phyloP scores from a whole-genome alignment of 2,888 invertebrate genomes.

The Calameuta idolon region DNA sequence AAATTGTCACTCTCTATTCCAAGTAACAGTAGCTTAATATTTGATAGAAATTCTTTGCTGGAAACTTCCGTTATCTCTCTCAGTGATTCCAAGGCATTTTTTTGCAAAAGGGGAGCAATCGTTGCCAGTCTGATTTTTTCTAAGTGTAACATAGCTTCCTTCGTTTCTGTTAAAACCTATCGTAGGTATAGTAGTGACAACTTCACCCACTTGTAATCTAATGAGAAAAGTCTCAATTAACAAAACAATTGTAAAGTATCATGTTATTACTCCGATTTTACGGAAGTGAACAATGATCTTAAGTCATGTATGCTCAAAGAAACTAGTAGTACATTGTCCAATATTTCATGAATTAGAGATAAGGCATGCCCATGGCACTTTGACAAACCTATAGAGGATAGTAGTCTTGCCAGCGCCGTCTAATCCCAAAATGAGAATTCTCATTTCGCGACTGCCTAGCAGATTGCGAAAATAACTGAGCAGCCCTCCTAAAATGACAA shows the following conservation, averaged over 20 bases:
- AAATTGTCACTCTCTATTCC: constrained; percentile 60
- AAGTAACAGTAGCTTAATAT: constrained; percentile 54
- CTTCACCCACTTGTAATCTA: constrained; percentile 96
- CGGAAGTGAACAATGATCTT: background rate
- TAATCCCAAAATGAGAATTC: constrained; percentile 96
- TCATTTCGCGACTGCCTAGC: constrained; percentile 96
- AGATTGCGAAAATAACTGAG: constrained; percentile 96
- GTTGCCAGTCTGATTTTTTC: constrained; percentile 48
- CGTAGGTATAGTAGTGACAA: constrained; percentile 98
- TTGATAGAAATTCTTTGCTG: constrained; percentile 45
- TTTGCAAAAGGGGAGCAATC: constrained; percentile 37
- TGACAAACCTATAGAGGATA: constrained; percentile 84
- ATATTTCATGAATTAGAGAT: background rate
- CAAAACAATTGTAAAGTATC: background rate
- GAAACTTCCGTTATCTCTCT: constrained; percentile 43
- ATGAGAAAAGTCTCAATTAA: constrained; percentile 27
- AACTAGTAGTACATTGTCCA: background rate
- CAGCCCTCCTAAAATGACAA: constrained; percentile 83
- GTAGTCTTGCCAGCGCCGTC: constrained; percentile 99
- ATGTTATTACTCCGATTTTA: background rate
- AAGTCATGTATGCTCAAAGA: background rate
- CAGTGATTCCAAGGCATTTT: constrained; percentile 37
- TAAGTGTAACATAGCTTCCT: constrained; percentile 49
- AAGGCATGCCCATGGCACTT: background rate
- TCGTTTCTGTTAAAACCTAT: constrained; percentile 75